Conservation (phyloP, 2,888 invertebrate species). For the Parthenolecanium corni region DNA sequence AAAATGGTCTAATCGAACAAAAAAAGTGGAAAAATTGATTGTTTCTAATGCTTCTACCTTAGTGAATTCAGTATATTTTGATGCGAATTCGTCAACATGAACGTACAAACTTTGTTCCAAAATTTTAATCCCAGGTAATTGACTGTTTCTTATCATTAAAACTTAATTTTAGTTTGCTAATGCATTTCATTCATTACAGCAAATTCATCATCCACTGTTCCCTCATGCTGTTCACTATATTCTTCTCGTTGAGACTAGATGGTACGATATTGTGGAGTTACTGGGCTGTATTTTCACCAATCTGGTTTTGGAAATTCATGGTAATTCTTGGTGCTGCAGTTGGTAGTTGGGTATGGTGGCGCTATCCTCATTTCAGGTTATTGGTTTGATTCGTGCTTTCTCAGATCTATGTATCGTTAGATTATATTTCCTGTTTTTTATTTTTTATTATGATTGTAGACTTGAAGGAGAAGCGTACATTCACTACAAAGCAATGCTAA, state of each 20-base stretch:
- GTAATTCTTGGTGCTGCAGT: slow-evolving; percentile 81
- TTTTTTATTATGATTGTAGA: slow-evolving; percentile 42
- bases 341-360: slow-evolving; percentile 92
- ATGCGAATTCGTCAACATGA: slow-evolving; percentile 47
- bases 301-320: slow-evolving; percentile 94
- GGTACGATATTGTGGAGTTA: slow-evolving; percentile 81
- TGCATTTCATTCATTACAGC: slow-evolving; percentile 49
- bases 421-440: slow-evolving; percentile 2
- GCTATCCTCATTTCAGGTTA: slow-evolving; percentile 86
- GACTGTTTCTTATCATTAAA: background rate
- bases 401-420: background rate
- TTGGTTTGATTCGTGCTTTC: no score
- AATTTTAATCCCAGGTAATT: slow-evolving; percentile 82
- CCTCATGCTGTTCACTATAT: slow-evolving; percentile 76
- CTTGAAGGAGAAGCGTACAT: slow-evolving; percentile 91
- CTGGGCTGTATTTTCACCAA: slow-evolving; percentile 90
- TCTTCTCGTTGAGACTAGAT: slow-evolving; percentile 84
- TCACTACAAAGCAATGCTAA: slow-evolving; percentile 96
- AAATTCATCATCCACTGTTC: slow-evolving; percentile 94
- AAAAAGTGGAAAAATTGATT: no score
- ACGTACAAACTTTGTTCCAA: slow-evolving; percentile 76
- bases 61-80: no score
- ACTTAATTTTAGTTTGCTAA: background rate
- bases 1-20: no score
- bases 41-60: no score